Evolutionary conservation across 2,888 invertebrate species (phyloP), one percentile per base, ranked within the genome.

Genomic region (Empis livida): DNA sequence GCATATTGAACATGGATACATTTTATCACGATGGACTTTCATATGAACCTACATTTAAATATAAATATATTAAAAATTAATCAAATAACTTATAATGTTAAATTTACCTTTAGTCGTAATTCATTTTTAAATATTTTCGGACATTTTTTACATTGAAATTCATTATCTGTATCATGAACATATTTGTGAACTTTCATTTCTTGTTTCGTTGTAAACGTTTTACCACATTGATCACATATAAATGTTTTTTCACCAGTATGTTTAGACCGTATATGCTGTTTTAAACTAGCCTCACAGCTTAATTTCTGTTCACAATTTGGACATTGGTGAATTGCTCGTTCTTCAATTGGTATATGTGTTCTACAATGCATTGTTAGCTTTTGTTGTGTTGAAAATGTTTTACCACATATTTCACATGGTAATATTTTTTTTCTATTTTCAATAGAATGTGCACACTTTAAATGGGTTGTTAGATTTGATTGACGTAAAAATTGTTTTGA

Each of bases 131-230:
- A 55, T 39, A 50, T 56, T 30, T 56, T 56, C 2, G 50, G 49
- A 42, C 56, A 55, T 37, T 61, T 62, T 8, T 59, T 56, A 52
- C 68, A 68, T 30, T 59, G 56, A 53, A 60, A 64, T 11, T 64
- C 65, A 17, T 60, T 59, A 13, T 61, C 62, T 17, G 64, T 62
- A 45, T 61, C 61, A 51, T 68, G 68, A 5, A 62, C 62, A 10
- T 64, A 62, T 46, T 63, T 57, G 53, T 68, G 67, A 47, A 65
- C 65, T 50, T 65, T 63, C 9, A 68, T 51, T 30, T 65, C 64
- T 16, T 65, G 65, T 48, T 65, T 65, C 27, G 64, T 63, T 5
- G 61, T 60, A 47, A 65, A 67, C 39, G 61, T 59, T 51, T 64
- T 61, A 0, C 63, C 63, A 54, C 66, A 67, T 46, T 61, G 58